Percentiles rank a stretch among this genome's conserved stretches.
phyloP scores from a whole-genome alignment of 2,888 invertebrate genomes.

The Spilosoma lubricipeda region DNA sequence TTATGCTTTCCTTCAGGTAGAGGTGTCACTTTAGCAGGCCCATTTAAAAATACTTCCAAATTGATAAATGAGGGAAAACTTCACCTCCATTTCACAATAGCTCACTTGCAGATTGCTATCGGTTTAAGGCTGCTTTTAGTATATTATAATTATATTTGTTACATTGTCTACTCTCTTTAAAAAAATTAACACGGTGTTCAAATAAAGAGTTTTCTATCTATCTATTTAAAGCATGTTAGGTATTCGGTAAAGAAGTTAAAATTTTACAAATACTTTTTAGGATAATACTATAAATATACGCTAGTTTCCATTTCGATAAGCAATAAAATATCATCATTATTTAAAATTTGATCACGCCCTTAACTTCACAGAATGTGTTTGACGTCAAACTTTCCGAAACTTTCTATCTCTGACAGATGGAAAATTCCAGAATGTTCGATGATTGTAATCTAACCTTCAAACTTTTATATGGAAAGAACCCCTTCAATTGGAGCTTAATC shows the following conservation, averaged over 20 bases:
- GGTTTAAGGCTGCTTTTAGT: too few species aligned
- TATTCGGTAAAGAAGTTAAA: background rate
- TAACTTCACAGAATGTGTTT: conserved; percentile 15
- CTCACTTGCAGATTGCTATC: background rate
- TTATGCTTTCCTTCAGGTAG: too few species aligned
- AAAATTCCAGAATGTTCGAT: conserved; percentile 34
- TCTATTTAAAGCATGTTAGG: background rate
- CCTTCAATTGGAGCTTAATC: background rate
- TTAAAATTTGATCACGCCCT: conserved; percentile 22
- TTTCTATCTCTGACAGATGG: conserved; percentile 28
- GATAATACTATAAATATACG: background rate
- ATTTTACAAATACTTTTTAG: background rate
- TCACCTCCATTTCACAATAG: background rate
- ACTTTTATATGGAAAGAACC: background rate
- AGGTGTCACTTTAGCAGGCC: too few species aligned
- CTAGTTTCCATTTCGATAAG: background rate
- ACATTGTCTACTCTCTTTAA: too few species aligned
- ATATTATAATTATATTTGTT: too few species aligned
- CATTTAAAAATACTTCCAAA: too few species aligned
- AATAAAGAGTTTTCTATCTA: too few species aligned
- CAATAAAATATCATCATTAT: background rate
- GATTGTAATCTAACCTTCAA: conserved; percentile 40
- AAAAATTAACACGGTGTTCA: too few species aligned
- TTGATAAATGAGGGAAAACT: background rate
- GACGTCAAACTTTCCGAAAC: conserved; percentile 28